These are phyloP conservation scores for Poliocrania exsul DNA, from an alignment of 2,797 vertebrate genomes.

Conservation along the genomic window DNA sequence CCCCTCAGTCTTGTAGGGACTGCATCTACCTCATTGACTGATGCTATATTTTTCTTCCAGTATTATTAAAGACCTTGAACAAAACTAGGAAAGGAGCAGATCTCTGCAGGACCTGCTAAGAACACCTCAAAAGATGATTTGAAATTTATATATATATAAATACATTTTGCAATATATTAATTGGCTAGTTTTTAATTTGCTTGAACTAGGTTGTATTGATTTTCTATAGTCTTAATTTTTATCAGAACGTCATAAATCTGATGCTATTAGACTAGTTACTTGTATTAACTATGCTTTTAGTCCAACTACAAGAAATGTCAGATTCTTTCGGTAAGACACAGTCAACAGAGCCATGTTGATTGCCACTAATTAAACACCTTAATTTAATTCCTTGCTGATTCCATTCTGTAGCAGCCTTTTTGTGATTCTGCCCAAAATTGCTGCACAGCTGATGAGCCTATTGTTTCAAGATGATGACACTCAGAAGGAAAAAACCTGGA, in stretches of 20 bases:
- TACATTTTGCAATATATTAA: neutral
- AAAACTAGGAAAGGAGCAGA: neutral
- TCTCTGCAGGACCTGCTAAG: neutral
- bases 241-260: neutral
- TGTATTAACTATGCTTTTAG: neutral
- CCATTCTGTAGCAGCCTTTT: neutral
- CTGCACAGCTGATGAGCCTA: neutral
- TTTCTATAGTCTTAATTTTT: neutral
- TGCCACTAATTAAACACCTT: conserved; percentile 9
- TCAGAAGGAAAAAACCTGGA: neutral
- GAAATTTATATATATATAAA: neutral
- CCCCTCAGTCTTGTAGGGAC: neutral
- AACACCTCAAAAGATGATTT: neutral
- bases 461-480: neutral
- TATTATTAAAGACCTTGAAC: neutral
- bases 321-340: neutral
- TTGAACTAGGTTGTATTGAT: neutral
- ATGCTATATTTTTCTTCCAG: neutral
- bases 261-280: neutral
- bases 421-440: neutral
- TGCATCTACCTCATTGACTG: neutral
- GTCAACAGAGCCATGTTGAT: neutral
- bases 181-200: neutral
- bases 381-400: neutral
- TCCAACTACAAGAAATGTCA: neutral